Conservation (phyloP, 1,140 invertebrate species). For the Drosophila nebulosa region DNA sequence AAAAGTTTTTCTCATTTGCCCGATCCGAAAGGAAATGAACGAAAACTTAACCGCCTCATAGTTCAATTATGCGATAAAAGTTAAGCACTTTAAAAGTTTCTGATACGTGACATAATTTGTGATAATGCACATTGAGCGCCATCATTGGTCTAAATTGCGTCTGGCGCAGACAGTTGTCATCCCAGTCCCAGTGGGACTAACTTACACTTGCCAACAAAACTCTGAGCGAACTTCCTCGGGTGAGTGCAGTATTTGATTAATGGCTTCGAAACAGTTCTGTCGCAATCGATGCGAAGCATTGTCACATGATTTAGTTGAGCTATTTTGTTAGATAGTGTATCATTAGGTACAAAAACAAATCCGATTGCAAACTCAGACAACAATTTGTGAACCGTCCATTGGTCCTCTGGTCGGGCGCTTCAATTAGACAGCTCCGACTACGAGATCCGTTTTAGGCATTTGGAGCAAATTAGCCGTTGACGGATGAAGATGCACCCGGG, state of each 20-base stretch:
- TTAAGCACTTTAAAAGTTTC: slow-evolving; percentile 67
- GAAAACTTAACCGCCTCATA: slow-evolving; percentile 41
- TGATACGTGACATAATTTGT: slow-evolving; percentile 73
- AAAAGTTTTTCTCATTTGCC: slow-evolving; percentile 46
- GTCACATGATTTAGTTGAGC: no score
- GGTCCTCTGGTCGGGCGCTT: no score
- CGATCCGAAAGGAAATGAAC: slow-evolving; percentile 22
- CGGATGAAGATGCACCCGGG: background rate
- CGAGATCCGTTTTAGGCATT: background rate
- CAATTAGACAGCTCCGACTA: background rate
- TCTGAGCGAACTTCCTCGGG: background rate
- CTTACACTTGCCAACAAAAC: background rate
- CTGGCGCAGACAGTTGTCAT: slow-evolving; percentile 14
- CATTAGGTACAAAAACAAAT: background rate
- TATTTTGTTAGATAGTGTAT: background rate
- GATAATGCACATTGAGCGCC: slow-evolving; percentile 52
- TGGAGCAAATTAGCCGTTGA: background rate
- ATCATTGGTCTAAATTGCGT: slow-evolving; percentile 18
- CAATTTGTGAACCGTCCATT: background rate
- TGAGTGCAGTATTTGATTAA: background rate
- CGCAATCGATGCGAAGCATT: background rate
- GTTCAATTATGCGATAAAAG: slow-evolving; percentile 56
- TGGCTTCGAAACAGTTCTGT: background rate
- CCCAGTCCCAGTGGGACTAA: background rate
- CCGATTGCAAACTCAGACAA: background rate